Percentiles rank a stretch among this genome's conserved stretches.
Conservation (phyloP, 2,113 vertebrate species). For the Symphodus melops region DNA sequence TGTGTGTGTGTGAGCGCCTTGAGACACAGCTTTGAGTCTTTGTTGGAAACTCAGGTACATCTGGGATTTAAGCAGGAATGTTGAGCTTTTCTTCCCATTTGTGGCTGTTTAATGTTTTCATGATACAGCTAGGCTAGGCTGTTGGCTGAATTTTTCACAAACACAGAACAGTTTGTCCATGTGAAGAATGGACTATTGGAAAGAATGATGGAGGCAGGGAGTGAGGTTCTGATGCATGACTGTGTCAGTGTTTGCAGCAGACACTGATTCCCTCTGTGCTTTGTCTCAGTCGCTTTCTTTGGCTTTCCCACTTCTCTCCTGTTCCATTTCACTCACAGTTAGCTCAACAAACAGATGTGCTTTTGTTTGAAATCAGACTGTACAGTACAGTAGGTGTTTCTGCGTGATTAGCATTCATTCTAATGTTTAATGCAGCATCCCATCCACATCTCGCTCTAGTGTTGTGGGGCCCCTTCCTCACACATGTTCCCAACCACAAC, state of each 20-base stretch:
- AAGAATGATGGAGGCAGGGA: slow-evolving; percentile 70
- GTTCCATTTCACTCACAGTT: slow-evolving; percentile 41
- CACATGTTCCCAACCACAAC: not conserved
- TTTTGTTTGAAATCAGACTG: slow-evolving; percentile 68
- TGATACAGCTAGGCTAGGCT: slow-evolving; percentile 29
- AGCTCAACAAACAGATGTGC: slow-evolving; percentile 61
- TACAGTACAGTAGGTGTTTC: slow-evolving; percentile 64
- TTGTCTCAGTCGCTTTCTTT: slow-evolving; percentile 58
- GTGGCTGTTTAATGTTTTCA: slow-evolving; percentile 27
- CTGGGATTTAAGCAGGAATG: slow-evolving; percentile 60
- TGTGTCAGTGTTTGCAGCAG: slow-evolving; percentile 72
- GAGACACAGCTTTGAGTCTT: not conserved
- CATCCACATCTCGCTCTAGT: not conserved
- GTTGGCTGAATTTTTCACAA: slow-evolving; percentile 38
- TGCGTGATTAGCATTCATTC: slow-evolving; percentile 50
- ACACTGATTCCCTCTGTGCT: slow-evolving; percentile 76
- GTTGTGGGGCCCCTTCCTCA: slow-evolving; percentile 10
- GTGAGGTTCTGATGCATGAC: slow-evolving; percentile 68
- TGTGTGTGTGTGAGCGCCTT: not conserved
- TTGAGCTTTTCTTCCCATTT: slow-evolving; percentile 31
- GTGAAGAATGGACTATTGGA: slow-evolving; percentile 67
- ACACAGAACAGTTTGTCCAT: slow-evolving; percentile 59
- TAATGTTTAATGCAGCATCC: slow-evolving; percentile 24
- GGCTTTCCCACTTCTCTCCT: slow-evolving; percentile 42
- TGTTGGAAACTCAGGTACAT: slow-evolving; percentile 19